Conservation (phyloP, 2,113 vertebrate species). For the Colistium nudipinnis region DNA sequence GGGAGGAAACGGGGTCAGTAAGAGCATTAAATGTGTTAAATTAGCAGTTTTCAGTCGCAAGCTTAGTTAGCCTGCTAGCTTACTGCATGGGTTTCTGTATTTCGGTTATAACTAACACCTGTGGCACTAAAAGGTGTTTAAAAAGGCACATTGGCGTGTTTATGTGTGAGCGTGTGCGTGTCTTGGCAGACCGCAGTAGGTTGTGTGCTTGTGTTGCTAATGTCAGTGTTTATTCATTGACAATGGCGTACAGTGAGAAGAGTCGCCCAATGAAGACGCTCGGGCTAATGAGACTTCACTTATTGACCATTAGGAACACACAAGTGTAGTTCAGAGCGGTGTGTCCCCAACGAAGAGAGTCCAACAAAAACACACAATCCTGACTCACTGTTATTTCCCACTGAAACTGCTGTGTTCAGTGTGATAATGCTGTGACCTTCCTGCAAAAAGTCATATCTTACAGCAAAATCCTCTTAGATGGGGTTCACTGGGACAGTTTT, state of each 20-base stretch:
- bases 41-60: constrained; percentile 55
- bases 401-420: background rate
- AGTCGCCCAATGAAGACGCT: constrained; percentile 35
- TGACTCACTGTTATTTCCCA: background rate
- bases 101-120: constrained; percentile 76
- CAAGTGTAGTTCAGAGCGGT: constrained; percentile 19
- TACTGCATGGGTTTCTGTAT: constrained; percentile 53
- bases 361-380: background rate
- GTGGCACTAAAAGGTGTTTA: constrained; percentile 59
- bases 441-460: background rate
- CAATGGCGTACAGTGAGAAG: constrained; percentile 18
- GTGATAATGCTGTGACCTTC: constrained; percentile 7
- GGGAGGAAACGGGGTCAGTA: constrained; percentile 16
- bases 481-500: background rate
- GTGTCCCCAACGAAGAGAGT: constrained; percentile 11
- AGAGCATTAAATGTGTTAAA: constrained; percentile 41
- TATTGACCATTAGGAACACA: constrained; percentile 37
- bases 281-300: constrained; percentile 38
- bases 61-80: constrained; percentile 75
- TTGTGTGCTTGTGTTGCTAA: background rate
- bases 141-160: background rate
- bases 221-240: constrained; percentile 25
- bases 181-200: no score
- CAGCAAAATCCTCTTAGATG: constrained; percentile 4
- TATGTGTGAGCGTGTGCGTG: background rate